Conservation (phyloP, 2,888 invertebrate species). For the Nasonovia ribisnigri region DNA sequence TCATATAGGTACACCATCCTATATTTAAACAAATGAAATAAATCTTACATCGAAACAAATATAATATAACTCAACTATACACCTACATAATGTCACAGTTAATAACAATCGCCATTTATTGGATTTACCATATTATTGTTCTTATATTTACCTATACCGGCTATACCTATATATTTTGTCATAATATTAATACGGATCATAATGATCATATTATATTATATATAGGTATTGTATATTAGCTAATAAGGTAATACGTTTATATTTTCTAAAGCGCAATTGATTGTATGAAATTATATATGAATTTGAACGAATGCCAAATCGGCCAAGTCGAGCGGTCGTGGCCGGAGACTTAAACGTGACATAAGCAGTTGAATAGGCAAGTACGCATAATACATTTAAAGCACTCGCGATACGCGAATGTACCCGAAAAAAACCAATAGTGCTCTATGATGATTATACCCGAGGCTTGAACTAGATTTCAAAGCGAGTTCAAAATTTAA, state of each 20-base stretch:
- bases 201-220: not conserved
- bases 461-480: not conserved
- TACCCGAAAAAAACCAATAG: not conserved
- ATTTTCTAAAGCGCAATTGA: not conserved
- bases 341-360: slow-evolving; percentile 28
- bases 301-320: slow-evolving; percentile 43
- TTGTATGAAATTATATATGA: not conserved
- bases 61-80: not conserved
- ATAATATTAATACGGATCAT: not conserved
- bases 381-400: not conserved
- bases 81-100: not conserved
- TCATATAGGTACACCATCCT: not conserved
- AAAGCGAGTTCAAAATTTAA: not conserved
- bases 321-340: slow-evolving; percentile 28
- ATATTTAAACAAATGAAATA: not conserved
- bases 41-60: not conserved
- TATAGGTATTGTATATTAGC: not conserved
- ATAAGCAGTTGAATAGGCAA: not conserved
- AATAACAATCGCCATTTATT: not conserved
- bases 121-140: not conserved
- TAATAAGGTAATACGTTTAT: not conserved
- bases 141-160: not conserved
- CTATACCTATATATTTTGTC: too few species aligned
- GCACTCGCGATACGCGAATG: not conserved
- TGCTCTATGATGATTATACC: not conserved